Evolutionary conservation across 1,140 invertebrate species (phyloP), one percentile per base, ranked within the genome.

Genomic region (Cherax destructor): DNA sequence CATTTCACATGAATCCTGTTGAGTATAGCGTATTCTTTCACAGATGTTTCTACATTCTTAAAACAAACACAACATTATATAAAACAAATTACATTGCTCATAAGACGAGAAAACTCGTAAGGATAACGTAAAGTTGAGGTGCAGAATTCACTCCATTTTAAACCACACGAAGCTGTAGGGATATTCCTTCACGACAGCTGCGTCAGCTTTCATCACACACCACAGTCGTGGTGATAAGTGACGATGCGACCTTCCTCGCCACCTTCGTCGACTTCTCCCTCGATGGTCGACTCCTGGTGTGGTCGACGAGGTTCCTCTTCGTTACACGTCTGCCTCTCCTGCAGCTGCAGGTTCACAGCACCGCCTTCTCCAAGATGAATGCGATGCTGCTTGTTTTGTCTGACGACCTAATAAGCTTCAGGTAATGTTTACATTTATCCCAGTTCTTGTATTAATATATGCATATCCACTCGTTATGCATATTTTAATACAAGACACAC

Each of bases 321-420:
- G 74, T 86, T 9, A 86, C 84, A 11, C 72, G 74, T 74, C n/a
- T 78, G 21, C 18, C 72, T 6, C 72, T 77, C 30, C 24, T 1
- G 13, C 21, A 56, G 10, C 72, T 86, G 18, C 81, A 65, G n/a
- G 52, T 77, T 4, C 24, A 56, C 30, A 21, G 78, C 30, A 74
- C 47, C n/a, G 56, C 85, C 21, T 86, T 86, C 18, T 56, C 84
- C 24, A 86, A 56, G 84, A 86, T 56, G 72, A 86, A 86, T 30
- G 72, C 72, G 1, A 77, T 86, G 49, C 5, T 86, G 21, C 74
- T 86, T 4, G 78, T 41, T 9, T 3, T 52, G 11, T 47, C 76
- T 7, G 49, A 56, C 16, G 69, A 5, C n/a, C 2, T 5, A n/a
- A 18, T 4, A n/a, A 1, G 2, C 24, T 24, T 72, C n/a, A 72